These are phyloP conservation scores for Albula goreensis DNA, from an alignment of 2,113 vertebrate species.

Conservation along the genomic window DNA sequence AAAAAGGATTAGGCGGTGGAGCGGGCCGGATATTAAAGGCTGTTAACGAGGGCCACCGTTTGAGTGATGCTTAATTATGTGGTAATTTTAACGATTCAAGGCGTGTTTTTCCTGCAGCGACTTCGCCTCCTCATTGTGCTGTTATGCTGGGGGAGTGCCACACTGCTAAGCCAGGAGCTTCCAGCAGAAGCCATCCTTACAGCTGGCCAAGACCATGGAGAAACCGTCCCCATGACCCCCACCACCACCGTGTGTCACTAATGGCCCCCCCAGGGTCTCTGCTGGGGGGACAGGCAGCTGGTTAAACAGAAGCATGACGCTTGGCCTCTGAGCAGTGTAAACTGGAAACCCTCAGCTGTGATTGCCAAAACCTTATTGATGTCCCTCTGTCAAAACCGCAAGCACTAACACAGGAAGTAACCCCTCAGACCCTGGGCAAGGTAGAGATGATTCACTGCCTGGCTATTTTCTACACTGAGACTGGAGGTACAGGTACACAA, in stretches of 20 bases:
- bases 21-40: conserved; percentile 49
- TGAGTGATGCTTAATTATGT: conserved; percentile 67
- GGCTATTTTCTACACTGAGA: no score
- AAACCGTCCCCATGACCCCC: no score
- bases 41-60: conserved; percentile 60
- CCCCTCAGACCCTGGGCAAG: no score
- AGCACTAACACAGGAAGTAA: no score
- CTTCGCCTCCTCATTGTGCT: background rate
- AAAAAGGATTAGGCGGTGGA: conserved; percentile 58
- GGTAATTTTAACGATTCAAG: conserved; percentile 59
- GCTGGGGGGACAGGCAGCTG: conserved; percentile 51
- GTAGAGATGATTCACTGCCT: no score
- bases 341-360: conserved; percentile 33
- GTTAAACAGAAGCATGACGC: conserved; percentile 56
- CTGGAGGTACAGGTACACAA: no score
- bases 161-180: background rate
- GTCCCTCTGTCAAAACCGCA: conserved; percentile 29
- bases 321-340: conserved; percentile 43
- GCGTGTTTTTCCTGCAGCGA: conserved; percentile 56
- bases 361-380: conserved; percentile 35
- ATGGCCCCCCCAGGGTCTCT: conserved; percentile 14
- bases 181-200: no score
- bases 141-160: background rate
- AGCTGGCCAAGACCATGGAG: background rate
- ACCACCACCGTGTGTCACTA: background rate